Conservation (phyloP, 2,113 vertebrate species). For the Trichechus manatus region DNA sequence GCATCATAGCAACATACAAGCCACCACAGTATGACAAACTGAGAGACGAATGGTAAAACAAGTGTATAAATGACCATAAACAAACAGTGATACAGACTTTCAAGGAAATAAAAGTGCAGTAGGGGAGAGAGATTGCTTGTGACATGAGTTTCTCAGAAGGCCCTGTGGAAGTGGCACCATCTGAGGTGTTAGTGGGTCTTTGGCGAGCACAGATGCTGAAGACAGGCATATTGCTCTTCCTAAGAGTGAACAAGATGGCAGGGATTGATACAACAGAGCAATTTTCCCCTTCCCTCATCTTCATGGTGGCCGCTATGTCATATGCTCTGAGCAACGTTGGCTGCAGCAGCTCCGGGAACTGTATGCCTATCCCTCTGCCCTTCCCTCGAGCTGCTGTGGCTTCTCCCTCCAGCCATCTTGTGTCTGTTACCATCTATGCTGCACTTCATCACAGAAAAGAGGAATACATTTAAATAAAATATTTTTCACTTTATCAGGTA, state of each 20-base stretch:
- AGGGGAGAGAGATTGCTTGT: neutral
- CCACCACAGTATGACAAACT: neutral
- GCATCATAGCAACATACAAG: neutral
- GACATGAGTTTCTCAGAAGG: neutral
- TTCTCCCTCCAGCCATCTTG: neutral
- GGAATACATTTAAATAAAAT: neutral
- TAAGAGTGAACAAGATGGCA: neutral
- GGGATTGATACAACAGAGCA: neutral
- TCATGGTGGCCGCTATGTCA: neutral
- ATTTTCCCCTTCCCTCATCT: neutral
- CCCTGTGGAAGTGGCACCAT: fast-evolving
- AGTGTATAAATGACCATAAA: neutral
- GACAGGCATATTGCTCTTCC: neutral
- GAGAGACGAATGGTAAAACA: neutral
- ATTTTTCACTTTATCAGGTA: neutral
- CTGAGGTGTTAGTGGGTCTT: neutral
- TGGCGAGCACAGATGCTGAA: neutral
- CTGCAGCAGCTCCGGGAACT: neutral
- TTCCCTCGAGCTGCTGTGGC: too few relatives aligned
- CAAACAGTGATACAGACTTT: neutral
- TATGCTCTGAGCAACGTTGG: neutral
- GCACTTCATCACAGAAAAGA: neutral
- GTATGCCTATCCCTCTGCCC: neutral
- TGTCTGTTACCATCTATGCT: neutral
- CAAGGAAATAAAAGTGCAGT: too few relatives aligned